These are phyloP conservation scores for Oryzias melastigma DNA, from an alignment of 2,113 vertebrate species.

Conservation along the genomic window DNA sequence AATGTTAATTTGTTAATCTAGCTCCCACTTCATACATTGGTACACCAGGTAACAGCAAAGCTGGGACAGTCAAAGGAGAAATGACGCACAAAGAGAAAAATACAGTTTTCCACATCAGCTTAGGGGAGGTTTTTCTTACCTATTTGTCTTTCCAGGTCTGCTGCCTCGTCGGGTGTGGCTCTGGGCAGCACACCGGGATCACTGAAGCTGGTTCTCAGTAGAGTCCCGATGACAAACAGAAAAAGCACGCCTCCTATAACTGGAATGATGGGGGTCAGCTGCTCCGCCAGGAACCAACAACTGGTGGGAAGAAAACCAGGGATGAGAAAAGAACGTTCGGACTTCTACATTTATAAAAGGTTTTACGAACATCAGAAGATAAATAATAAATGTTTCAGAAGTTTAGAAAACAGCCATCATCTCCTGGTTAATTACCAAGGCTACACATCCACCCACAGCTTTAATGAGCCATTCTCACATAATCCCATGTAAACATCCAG, in stretches of 20 bases:
- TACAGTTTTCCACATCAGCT: too few relatives aligned
- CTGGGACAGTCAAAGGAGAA: too few relatives aligned
- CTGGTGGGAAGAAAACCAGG: constrained; percentile 62
- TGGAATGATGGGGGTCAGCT: constrained; percentile 90
- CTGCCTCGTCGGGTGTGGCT: constrained; percentile 89
- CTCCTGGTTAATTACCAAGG: constrained; percentile 16
- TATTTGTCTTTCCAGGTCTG: constrained; percentile 96
- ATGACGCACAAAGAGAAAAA: too few relatives aligned
- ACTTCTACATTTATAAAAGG: too few relatives aligned
- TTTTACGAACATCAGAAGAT: neutral
- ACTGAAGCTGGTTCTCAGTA: constrained; percentile 94
- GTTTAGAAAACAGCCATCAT: neutral
- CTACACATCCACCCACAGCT: neutral
- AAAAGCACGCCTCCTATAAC: constrained; percentile 88
- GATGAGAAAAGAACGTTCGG: constrained; percentile 21
- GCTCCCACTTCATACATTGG: too few relatives aligned
- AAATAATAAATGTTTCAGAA: neutral
- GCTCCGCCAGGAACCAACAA: constrained; percentile 85
- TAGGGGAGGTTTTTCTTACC: constrained; percentile 75
- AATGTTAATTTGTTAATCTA: too few relatives aligned
- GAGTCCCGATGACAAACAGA: constrained; percentile 92
- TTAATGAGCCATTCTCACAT: constrained; percentile 43
- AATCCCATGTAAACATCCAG: constrained; percentile 53
- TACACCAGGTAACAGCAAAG: too few relatives aligned
- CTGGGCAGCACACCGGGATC: constrained; percentile 93